Evolutionary conservation across 2,113 vertebrate species (phyloP).

Genomic region (Syrrhaptes paradoxus): DNA sequence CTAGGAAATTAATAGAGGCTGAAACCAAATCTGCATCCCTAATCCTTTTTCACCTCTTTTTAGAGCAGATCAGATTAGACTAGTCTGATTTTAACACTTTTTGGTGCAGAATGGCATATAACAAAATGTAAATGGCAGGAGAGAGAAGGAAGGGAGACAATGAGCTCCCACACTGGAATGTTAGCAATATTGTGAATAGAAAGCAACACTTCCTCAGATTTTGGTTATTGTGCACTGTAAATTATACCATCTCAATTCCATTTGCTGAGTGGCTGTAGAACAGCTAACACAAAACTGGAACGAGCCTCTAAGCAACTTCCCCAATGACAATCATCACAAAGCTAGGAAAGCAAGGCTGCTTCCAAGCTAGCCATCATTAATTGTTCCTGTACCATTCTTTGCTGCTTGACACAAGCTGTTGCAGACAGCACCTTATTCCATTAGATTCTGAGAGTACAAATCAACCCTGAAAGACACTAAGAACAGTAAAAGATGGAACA

Average conservation of each 20-base stretch:
- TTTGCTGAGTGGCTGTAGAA: neutral
- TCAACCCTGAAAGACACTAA: neutral
- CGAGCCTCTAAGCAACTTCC: neutral
- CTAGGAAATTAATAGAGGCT: slow-evolving; percentile 23
- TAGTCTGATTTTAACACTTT: slow-evolving; percentile 15
- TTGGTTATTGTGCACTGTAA: neutral
- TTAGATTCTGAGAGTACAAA: neutral
- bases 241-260: neutral
- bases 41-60: slow-evolving; percentile 45
- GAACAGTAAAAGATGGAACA: neutral
- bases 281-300: neutral
- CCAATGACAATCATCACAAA: neutral
- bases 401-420: neutral
- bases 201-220: neutral
- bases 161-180: neutral
- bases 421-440: neutral
- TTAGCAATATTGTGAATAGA: neutral
- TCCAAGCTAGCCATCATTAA: neutral
- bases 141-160: neutral
- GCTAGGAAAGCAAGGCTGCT: neutral
- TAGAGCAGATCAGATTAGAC: neutral
- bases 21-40: slow-evolving; percentile 31
- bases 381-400: neutral
- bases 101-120: neutral
- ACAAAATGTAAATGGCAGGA: neutral